phyloP scores from a whole-genome alignment of 1,140 invertebrate species.

The Cydia strobilella region DNA sequence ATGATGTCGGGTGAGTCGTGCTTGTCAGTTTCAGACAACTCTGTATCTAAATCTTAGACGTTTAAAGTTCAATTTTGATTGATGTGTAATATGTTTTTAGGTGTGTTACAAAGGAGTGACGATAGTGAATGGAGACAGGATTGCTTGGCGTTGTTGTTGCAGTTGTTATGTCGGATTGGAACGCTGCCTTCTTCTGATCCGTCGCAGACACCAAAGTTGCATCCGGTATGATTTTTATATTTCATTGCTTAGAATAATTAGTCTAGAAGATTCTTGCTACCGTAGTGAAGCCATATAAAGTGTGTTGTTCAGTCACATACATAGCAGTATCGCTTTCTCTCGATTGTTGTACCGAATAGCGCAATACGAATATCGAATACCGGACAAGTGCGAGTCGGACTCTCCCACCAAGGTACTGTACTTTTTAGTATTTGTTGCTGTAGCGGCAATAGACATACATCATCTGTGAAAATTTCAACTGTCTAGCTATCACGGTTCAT shows the following conservation, averaged over 20 bases:
- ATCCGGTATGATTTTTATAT: slow-evolving; percentile 64
- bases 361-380: too few relatives aligned
- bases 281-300: too few relatives aligned
- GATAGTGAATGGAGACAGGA: slow-evolving; percentile 96
- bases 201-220: slow-evolving; percentile 65
- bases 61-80: neutral
- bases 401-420: too few relatives aligned
- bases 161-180: slow-evolving; percentile 92
- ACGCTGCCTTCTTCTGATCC: slow-evolving; percentile 80
- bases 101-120: slow-evolving; percentile 84
- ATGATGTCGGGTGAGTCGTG: slow-evolving; percentile 89
- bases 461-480: too few relatives aligned
- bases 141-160: slow-evolving; percentile 92
- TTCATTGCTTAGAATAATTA: slow-evolving; percentile 36
- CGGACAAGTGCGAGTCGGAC: too few relatives aligned
- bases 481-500: too few relatives aligned
- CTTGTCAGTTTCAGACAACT: slow-evolving; percentile 48
- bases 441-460: too few relatives aligned
- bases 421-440: too few relatives aligned
- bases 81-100: slow-evolving; percentile 56
- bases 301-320: too few relatives aligned
- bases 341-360: too few relatives aligned
- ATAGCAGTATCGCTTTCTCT: too few relatives aligned
- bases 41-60: neutral
- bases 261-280: too few relatives aligned